A percentile compares a stretch with the other conserved stretches of the same genome.
These are phyloP conservation scores for Nudaria mundana DNA, from an alignment of 2,888 invertebrate species.

Conservation along the genomic window DNA sequence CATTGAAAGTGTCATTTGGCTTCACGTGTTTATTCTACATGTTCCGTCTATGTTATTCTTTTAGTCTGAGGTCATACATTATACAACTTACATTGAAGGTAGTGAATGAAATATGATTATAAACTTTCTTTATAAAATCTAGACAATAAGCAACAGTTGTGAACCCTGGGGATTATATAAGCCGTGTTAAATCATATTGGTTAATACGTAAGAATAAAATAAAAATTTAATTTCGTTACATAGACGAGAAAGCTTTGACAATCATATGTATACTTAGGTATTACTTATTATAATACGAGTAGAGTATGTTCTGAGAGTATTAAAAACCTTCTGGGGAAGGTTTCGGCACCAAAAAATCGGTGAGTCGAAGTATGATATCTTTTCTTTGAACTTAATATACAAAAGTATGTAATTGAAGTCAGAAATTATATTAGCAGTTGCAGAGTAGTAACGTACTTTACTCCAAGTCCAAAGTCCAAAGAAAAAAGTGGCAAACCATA, in stretches of 20 bases:
- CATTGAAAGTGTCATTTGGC: too few relatives aligned
- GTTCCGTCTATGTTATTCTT: too few relatives aligned
- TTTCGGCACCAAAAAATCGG: constrained; percentile 33
- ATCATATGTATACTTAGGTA: too few relatives aligned
- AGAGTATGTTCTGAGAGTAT: too few relatives aligned
- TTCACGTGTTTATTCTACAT: too few relatives aligned
- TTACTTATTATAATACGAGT: too few relatives aligned
- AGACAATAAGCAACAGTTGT: constrained; percentile 58
- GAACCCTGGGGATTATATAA: constrained; percentile 46
- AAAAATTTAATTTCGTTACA: too few relatives aligned
- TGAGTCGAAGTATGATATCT: constrained; percentile 26
- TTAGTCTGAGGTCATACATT: constrained; percentile 68
- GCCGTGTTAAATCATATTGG: constrained; percentile 56
- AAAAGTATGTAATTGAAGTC: constrained; percentile 2
- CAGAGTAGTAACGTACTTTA: constrained; percentile 20
- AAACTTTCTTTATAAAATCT: constrained; percentile 47
- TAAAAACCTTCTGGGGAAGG: too few relatives aligned
- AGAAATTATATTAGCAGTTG: constrained; percentile 1
- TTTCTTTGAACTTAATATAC: constrained; percentile 17
- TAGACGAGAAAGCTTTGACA: too few relatives aligned
- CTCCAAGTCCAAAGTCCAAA: constrained; percentile 1
- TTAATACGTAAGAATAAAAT: too few relatives aligned
- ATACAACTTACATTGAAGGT: constrained; percentile 56
- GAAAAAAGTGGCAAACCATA: too few relatives aligned
- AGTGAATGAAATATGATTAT: constrained; percentile 55